These are phyloP conservation scores for Oligia fasciuncula DNA, from an alignment of 2,888 invertebrate species.

Conservation along the genomic window DNA sequence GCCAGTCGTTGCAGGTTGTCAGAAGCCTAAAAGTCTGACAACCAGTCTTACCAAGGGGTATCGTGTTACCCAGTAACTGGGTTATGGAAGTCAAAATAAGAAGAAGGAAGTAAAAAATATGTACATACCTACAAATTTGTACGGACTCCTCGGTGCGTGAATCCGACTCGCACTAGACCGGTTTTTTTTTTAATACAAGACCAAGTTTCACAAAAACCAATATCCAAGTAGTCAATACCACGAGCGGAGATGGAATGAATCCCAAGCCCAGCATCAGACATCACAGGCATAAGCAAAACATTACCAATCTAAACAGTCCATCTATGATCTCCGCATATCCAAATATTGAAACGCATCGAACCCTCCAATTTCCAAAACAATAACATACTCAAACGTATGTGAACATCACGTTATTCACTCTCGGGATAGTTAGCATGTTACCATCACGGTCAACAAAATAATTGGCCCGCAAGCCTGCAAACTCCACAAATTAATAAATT, in stretches of 20 bases:
- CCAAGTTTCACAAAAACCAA: background rate
- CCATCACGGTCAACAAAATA: constrained; percentile 62
- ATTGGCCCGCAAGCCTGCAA: constrained; percentile 55
- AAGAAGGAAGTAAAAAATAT: too few species aligned
- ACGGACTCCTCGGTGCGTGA: too few species aligned
- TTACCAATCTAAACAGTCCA: background rate
- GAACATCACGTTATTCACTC: constrained; percentile 7
- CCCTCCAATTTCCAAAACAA: constrained; percentile 15
- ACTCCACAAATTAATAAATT: constrained; percentile 50
- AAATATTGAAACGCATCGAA: constrained; percentile 17
- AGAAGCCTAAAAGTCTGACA: background rate
- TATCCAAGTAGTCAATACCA: background rate
- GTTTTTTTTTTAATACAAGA: background rate
- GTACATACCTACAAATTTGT: too few species aligned
- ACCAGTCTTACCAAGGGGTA: background rate
- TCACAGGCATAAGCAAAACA: background rate
- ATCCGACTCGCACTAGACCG: too few species aligned
- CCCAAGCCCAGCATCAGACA: background rate
- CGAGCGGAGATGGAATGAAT: background rate
- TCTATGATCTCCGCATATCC: background rate
- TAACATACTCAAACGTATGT: constrained; percentile 9
- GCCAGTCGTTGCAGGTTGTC: background rate
- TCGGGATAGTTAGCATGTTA: constrained; percentile 2
- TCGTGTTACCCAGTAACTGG: background rate
- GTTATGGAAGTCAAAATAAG: background rate